These are phyloP conservation scores for Scaptodrosophila lebanonensis DNA, from an alignment of 1,140 invertebrate genomes.

Conservation along the genomic window DNA sequence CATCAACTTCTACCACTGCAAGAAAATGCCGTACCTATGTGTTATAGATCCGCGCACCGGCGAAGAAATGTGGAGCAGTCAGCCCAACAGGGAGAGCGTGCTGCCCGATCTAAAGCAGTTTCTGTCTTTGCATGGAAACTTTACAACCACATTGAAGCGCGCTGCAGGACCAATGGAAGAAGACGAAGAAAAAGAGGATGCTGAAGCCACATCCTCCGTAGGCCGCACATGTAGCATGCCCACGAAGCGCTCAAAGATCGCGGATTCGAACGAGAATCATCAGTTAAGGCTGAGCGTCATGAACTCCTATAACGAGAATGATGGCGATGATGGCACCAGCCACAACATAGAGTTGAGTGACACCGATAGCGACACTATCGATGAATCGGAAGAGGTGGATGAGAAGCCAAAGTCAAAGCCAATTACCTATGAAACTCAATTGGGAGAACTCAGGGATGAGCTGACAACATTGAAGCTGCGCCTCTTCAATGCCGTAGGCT, in stretches of 20 bases:
- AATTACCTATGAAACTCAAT: constrained; percentile 57
- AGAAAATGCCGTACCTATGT: constrained; percentile 84
- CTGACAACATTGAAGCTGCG: constrained; percentile 61
- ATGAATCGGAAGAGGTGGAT: constrained; percentile 62
- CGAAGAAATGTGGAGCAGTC: constrained; percentile 78
- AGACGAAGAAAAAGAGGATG: constrained; percentile 38
- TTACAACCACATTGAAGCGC: constrained; percentile 58
- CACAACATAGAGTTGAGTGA: constrained; percentile 21
- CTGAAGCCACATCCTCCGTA: constrained; percentile 24
- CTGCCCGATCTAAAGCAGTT: constrained; percentile 57
- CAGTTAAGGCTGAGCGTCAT: constrained; percentile 68
- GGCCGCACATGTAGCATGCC: constrained; percentile 30
- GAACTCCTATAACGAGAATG: constrained; percentile 73
- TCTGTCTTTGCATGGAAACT: constrained; percentile 57
- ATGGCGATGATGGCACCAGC: constrained; percentile 6
- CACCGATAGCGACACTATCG: constrained; percentile 55
- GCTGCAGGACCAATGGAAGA: constrained; percentile 29
- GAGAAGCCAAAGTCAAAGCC: constrained; percentile 32
- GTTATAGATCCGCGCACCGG: constrained; percentile 88
- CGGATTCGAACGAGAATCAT: constrained; percentile 69
- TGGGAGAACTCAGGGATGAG: constrained; percentile 53
- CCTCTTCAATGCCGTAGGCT: constrained; percentile 52
- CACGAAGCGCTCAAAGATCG: constrained; percentile 51
- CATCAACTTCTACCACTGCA: constrained; percentile 84
- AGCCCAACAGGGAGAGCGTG: constrained; percentile 56